Evolutionary conservation across 1,140 invertebrate species (phyloP).

Genomic region (Rhopalosiphum maidis): DNA sequence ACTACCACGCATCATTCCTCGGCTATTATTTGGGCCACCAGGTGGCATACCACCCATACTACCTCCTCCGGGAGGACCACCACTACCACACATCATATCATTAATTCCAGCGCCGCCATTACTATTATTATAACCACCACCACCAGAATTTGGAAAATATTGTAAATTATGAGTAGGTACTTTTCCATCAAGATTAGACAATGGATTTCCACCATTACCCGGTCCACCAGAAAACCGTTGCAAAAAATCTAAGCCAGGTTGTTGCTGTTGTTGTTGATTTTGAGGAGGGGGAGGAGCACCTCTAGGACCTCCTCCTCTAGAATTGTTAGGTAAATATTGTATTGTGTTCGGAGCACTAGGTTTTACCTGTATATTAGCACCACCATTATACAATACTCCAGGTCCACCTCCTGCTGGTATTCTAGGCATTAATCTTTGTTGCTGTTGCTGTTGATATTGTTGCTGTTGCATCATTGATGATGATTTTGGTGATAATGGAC

Average conservation of each 20-base stretch:
- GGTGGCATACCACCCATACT: slow-evolving; percentile 62
- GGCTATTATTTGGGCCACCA: slow-evolving; percentile 61
- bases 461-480: slow-evolving; percentile 59
- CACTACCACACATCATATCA: slow-evolving; percentile 56
- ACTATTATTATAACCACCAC: slow-evolving; percentile 60
- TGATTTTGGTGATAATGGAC: slow-evolving; percentile 55
- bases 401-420: slow-evolving; percentile 59
- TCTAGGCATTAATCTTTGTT: slow-evolving; percentile 56
- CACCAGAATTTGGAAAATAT: slow-evolving; percentile 71
- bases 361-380: slow-evolving; percentile 89
- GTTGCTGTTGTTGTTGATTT: slow-evolving; percentile 43
- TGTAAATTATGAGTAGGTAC: slow-evolving; percentile 75
- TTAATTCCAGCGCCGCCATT: slow-evolving; percentile 55
- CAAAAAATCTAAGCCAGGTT: slow-evolving; percentile 90
- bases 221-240: slow-evolving; percentile 78
- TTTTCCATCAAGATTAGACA: slow-evolving; percentile 76
- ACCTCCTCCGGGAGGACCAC: slow-evolving; percentile 62
- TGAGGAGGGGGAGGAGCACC: slow-evolving; percentile 67
- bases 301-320: slow-evolving; percentile 71
- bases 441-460: slow-evolving; percentile 58
- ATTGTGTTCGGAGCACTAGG: slow-evolving; percentile 96
- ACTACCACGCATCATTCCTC: slow-evolving; percentile 60
- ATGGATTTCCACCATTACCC: slow-evolving; percentile 63
- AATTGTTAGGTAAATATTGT: slow-evolving; percentile 93
- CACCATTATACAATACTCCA: slow-evolving; percentile 73